Evolutionary conservation across 2,113 vertebrate species (phyloP).

Genomic region (Nanorana parkeri): DNA sequence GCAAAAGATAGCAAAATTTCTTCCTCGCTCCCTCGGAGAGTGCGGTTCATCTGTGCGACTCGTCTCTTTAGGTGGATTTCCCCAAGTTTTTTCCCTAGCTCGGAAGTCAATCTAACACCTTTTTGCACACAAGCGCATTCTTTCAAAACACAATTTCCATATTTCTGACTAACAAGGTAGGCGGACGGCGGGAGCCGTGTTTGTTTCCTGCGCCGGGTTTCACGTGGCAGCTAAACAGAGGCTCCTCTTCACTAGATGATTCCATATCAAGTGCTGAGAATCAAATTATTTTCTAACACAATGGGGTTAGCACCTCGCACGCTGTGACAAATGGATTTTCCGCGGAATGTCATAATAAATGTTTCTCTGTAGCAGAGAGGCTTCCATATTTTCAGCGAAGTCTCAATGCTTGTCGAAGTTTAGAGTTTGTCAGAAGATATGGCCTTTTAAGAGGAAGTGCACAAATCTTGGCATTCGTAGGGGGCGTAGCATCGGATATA

Average conservation of each 20-base stretch:
- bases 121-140: neutral
- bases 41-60: neutral
- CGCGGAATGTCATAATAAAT: constrained; percentile 59
- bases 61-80: neutral
- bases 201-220: constrained; percentile 33
- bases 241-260: constrained; percentile 35
- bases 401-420: constrained; percentile 54
- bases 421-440: too few species aligned
- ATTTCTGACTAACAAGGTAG: constrained; percentile 20
- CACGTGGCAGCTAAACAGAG: constrained; percentile 39
- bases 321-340: constrained; percentile 54
- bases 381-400: constrained; percentile 30
- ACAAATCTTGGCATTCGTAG: too few species aligned
- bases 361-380: constrained; percentile 37
- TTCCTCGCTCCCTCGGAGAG: neutral
- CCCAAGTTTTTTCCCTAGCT: neutral
- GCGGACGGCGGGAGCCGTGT: neutral
- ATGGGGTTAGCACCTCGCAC: constrained; percentile 59
- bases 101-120: neutral
- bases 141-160: neutral
- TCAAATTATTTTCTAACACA: constrained; percentile 66
- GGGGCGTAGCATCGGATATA: too few species aligned
- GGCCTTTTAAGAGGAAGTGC: too few species aligned
- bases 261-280: constrained; percentile 62
- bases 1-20: neutral